Base-by-base conservation (phyloP, 2,113 vertebrate genomes). In the Gallinago paraguaiae region DNA sequence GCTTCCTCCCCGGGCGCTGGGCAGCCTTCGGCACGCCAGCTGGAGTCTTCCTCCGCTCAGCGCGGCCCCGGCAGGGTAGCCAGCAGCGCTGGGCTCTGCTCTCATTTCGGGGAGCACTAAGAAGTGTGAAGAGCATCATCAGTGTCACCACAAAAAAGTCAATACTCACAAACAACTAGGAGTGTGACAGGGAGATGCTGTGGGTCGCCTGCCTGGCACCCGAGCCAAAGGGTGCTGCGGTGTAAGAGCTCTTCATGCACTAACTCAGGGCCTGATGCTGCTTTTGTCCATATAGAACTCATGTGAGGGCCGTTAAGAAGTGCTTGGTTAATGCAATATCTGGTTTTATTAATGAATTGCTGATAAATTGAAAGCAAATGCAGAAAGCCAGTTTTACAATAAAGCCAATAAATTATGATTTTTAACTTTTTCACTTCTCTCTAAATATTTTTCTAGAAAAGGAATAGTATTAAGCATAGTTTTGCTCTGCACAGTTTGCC, bases 11-110 rank as follows among this genome's bases (percentile, higher is more conserved):
- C 84, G 63, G 92, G 90, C 14, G 20, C 65, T 88, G 72, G 76
- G 56, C 53, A 79, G 75, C 97, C 85, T 35, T 10, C 30, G 92
- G 95, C 78, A 88, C 82, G 87, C 65, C 96, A 96, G 95, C 95
- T 96, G 96, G 74, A 95, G 76, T 91, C 65, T 59, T 95, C 51
- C 68, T 92, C 89, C 82, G 30, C 57, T 0, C 30, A 60, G 86
- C 77, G 91, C 77, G 65, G 65, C 59, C 57, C 74, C 63, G 69
- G 72, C 93, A 93, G 83, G 82, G 82, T n/a, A 45, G 88, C 68
- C 93, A 92, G 86, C 41, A 96, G 90, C 90, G n/a, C 46, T 67
- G 33, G 5, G 33, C 81, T 69, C 64, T 33, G 78, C 75, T 95
- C 91, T 71, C 35, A 69, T 83, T 95, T 80, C 0, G 1, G 86